These are phyloP conservation scores for Drosophila nigricruria DNA, from an alignment of 2,888 invertebrate genomes.

Conservation along the genomic window DNA sequence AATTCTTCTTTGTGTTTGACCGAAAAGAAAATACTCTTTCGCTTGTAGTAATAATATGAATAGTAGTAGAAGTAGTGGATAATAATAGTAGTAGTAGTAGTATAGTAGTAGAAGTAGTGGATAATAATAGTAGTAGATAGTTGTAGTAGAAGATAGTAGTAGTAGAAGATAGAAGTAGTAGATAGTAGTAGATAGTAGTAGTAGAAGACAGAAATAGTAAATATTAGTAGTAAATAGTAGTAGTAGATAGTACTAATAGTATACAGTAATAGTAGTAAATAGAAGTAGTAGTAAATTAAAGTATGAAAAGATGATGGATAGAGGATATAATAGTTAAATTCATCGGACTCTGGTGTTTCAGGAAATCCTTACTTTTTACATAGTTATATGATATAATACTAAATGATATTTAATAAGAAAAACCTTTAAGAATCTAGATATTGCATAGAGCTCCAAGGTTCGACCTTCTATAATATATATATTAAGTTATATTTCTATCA, in stretches of 20 bases:
- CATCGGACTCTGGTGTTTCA: too few species aligned
- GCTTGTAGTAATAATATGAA: neutral
- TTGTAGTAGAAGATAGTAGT: neutral
- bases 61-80: neutral
- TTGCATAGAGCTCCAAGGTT: too few species aligned
- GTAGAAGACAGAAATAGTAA: neutral
- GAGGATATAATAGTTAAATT: too few species aligned
- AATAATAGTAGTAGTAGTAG: neutral
- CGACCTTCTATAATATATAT: too few species aligned
- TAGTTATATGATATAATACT: too few species aligned
- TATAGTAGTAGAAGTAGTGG: neutral
- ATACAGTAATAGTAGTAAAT: neutral
- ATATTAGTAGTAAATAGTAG: neutral
- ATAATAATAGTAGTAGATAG: neutral
- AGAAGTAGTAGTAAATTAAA: neutral
- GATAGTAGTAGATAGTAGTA: neutral
- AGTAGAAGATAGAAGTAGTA: neutral
- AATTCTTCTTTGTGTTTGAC: neutral
- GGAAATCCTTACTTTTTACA: too few species aligned
- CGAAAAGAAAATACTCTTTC: constrained; percentile 1
- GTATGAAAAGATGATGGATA: too few species aligned
- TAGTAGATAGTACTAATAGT: neutral
- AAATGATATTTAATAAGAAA: too few species aligned
- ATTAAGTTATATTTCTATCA: too few species aligned
- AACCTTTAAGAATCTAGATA: too few species aligned